Conservation (phyloP, 2,797 vertebrate genomes). For the Hybognathus amarus region DNA sequence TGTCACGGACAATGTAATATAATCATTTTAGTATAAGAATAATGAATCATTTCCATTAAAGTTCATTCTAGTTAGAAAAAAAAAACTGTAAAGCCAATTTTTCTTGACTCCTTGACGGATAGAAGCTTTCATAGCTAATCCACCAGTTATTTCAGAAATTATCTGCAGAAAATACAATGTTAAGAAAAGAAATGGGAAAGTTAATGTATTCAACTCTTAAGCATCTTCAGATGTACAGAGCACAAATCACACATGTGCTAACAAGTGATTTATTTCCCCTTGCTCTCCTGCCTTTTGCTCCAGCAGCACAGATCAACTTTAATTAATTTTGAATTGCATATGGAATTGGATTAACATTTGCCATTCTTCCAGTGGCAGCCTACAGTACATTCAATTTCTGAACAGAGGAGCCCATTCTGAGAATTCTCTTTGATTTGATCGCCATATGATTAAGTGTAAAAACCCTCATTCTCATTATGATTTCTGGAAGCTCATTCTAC, state of each 20-base stretch:
- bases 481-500: slow-evolving; percentile 1
- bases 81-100: background rate
- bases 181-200: background rate
- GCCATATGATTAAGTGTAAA: background rate
- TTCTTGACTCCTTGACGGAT: slow-evolving; percentile 10
- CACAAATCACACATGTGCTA: background rate
- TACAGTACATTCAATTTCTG: background rate
- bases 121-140: slow-evolving; percentile 22
- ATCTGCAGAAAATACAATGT: background rate
- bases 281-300: slow-evolving; percentile 7
- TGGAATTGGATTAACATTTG: slow-evolving; percentile 32
- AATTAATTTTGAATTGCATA: slow-evolving; percentile 43
- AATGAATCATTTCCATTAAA: background rate
- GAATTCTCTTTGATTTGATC: slow-evolving; percentile 22
- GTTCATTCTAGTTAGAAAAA: background rate
- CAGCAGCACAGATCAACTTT: slow-evolving; percentile 29
- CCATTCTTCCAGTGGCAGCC: background rate
- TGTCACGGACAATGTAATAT: background rate
- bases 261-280: slow-evolving; percentile 10
- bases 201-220: slow-evolving; percentile 3
- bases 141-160: background rate
- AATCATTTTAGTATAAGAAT: slow-evolving; percentile 26
- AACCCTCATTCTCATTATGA: slow-evolving; percentile 26
- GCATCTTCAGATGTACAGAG: slow-evolving; percentile 1
- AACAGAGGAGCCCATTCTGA: slow-evolving; percentile 18